Evolutionary conservation across 2,113 vertebrate genomes (phyloP), one percentile per base, ranked within the genome.

Genomic region (Dryoscopus gambensis): DNA sequence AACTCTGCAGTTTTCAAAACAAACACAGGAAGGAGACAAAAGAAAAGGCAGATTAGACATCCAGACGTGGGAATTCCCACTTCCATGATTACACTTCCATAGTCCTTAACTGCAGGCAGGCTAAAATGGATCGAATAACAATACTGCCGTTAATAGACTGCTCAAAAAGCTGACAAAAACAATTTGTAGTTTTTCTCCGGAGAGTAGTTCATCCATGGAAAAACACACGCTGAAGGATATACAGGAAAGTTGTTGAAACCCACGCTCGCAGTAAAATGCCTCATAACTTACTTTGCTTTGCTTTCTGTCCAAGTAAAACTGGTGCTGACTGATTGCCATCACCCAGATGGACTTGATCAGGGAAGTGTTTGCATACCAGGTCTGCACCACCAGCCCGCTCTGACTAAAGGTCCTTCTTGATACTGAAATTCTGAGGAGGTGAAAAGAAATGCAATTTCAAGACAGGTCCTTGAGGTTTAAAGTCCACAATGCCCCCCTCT

Each of bases 311-410:
- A 99, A 97, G 98, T 99, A 99, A 95, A 99, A 99, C 96, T 99
- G 99, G 97, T 99, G 99, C 89, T 99, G 99, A 98, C 99, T 99
- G 96, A 99, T 99, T 93, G 99, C 99, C 99, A 99, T 99, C 89
- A 98, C 98, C 99, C 99, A 99, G 98, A 99, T 99, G 98, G 99
- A 99, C 92, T 99, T 99, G 98, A 99, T 99, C 97, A 99, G 98
- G 91, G 99, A 99, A 65, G 99, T 98, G 98, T 98, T 99, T 86
- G 99, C 99, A 99, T 99, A 99, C 99, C 99, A 99, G 5, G 99
- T 98, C 91, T 99, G 99, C 87, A 99, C 99, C 64, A 99, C 98
- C 86, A 99, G 98, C 57, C 98, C 98, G 2, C 98, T 98, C 97
- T 99, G 99, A 65, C 99, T 99, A 90, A 99, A 99, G 9, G 99